Evolutionary conservation across 1,140 invertebrate genomes (phyloP).

Genomic region (Cyphomyrmex costatus): DNA sequence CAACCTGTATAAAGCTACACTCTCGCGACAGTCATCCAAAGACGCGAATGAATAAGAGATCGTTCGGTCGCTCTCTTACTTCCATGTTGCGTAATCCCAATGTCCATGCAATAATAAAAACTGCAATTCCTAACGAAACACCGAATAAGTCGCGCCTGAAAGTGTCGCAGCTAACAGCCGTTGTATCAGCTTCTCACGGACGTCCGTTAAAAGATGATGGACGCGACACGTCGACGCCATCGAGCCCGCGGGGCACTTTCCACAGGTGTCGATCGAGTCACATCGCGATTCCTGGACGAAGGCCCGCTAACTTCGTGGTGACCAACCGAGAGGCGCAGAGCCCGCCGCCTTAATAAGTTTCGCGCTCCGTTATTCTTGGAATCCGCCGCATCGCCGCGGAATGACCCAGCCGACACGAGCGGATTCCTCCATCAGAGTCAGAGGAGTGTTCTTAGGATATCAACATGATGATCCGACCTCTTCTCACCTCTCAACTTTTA

Average conservation of each 20-base stretch:
- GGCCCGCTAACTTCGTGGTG: neutral
- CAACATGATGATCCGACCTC: slow-evolving; percentile 51
- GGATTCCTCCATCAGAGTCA: slow-evolving; percentile 70
- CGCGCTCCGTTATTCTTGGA: slow-evolving; percentile 71
- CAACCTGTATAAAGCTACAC: neutral
- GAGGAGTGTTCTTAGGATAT: slow-evolving; percentile 60
- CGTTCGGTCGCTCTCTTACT: slow-evolving; percentile 8
- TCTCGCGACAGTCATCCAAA: neutral
- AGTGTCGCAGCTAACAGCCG: slow-evolving; percentile 12
- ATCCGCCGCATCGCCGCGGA: slow-evolving; percentile 72
- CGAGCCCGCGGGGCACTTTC: slow-evolving; percentile 12
- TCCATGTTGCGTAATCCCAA: neutral
- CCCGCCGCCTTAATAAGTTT: slow-evolving; percentile 43
- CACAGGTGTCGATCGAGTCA: slow-evolving; percentile 43
- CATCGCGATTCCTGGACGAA: slow-evolving; percentile 47
- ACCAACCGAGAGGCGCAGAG: neutral
- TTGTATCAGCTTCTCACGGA: slow-evolving; percentile 8
- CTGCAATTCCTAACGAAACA: neutral
- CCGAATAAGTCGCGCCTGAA: neutral
- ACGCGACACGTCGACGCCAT: neutral
- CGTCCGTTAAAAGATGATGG: neutral
- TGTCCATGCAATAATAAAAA: slow-evolving; percentile 8
- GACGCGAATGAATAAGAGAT: neutral
- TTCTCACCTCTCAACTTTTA: slow-evolving; percentile 21
- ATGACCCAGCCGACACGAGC: slow-evolving; percentile 68